A percentile compares a stretch with the other conserved stretches of the same genome.
These are phyloP conservation scores for Papilio elwesi DNA, from an alignment of 2,888 invertebrate species.

Conservation along the genomic window DNA sequence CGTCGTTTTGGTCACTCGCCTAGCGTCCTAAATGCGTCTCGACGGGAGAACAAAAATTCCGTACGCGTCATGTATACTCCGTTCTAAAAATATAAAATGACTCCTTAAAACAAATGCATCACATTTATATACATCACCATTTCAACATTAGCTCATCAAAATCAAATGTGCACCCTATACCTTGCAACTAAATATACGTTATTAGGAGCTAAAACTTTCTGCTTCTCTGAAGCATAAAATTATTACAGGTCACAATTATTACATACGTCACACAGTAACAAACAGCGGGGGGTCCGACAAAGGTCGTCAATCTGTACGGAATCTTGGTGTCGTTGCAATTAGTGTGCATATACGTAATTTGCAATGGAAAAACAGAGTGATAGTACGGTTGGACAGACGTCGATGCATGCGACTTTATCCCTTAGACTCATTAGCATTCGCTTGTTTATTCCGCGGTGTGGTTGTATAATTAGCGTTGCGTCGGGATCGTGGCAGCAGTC, in stretches of 20 bases:
- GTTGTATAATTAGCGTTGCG: constrained; percentile 75
- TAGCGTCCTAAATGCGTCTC: constrained; percentile 68
- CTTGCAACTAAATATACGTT: background rate
- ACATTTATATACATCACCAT: constrained; percentile 20
- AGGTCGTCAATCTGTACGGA: constrained; percentile 52
- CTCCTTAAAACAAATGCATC: constrained; percentile 12
- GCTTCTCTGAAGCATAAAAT: background rate
- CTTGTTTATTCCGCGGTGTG: constrained; percentile 63
- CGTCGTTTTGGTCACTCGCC: constrained; percentile 75
- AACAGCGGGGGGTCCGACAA: constrained; percentile 3
- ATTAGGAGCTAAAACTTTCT: background rate
- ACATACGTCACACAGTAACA: background rate
- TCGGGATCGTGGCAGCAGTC: constrained; percentile 76
- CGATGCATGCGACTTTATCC: constrained; percentile 61
- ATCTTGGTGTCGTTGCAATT: constrained; percentile 49
- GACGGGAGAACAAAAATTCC: constrained; percentile 55
- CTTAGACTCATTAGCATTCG: constrained; percentile 63
- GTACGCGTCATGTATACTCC: constrained; percentile 52
- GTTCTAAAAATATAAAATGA: constrained; percentile 37
- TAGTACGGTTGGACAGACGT: constrained; percentile 50
- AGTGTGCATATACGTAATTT: constrained; percentile 56
- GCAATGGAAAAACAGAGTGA: constrained; percentile 58
- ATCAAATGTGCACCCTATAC: too few relatives aligned
- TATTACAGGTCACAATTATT: background rate
- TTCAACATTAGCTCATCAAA: background rate